Evolutionary conservation across 2,888 invertebrate genomes (phyloP), one percentile per base, ranked within the genome.

Genomic region (Synergus umbraculus): DNA sequence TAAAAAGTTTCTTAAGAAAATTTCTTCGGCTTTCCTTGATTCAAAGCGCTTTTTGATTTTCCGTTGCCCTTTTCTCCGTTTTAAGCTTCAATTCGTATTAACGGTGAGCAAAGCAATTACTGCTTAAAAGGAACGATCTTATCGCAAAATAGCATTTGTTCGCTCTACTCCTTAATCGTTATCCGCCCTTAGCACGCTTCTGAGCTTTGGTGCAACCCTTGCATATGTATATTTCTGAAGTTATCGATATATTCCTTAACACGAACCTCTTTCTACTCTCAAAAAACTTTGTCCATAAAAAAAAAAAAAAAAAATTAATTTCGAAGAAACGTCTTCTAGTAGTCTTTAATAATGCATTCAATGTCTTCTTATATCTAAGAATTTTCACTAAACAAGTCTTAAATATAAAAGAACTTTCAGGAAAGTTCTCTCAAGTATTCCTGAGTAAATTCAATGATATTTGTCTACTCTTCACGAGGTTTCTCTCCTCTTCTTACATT

Each of bases 91-190:
- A 76, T 58, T 76, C 58, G 41, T 43, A 76, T 76, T 76, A 76
- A 76, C 76, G 63, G 29, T 18, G 65, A 77, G 65, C 49, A 63
- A 49, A 65, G 77, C 49, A 77, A 65, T 77, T 77, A 49, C 65
- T 49, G 18, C 46, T 64, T 41, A 49, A 65, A 63, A 77, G 77
- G 46, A 77, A 46, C 22, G 77, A 77, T 77, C 77, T 65, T 65
- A 77, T 77, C 63, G 65, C 46, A 37, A 77, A 77, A 77, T 65
- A 37, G 77, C 77, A 77, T 77, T 77, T 64, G 77, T 77, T 77
- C 65, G 65, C 77, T 65, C 77, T 44, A 77, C 77, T 77, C 63
- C 64, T 63, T 77, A 49, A 63, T 63, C 77, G 77, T 65, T 63
- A 77, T 65, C 64, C 77, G 29, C 65, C 46, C 65, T 65, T 46